phyloP scores from a whole-genome alignment of 2,888 invertebrate species.

The Plagodis dolabraria region DNA sequence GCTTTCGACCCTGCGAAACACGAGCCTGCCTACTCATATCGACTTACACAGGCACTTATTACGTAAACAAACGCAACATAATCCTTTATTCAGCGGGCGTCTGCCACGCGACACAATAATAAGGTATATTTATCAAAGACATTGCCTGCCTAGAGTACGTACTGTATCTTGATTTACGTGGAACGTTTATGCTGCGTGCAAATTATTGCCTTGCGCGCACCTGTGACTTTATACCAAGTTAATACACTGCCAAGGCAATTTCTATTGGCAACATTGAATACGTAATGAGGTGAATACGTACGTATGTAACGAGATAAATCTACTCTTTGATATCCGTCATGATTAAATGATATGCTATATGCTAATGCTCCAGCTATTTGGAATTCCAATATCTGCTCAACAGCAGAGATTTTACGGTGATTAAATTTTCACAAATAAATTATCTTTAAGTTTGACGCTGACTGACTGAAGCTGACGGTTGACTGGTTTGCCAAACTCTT shows the following conservation, averaged over 20 bases:
- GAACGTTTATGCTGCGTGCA: conserved; percentile 54
- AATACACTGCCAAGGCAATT: conserved; percentile 45
- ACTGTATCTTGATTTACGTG: conserved; percentile 68
- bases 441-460: too few species aligned
- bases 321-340: conserved; percentile 14
- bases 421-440: too few species aligned
- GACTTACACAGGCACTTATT: conserved; percentile 33
- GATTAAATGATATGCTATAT: neutral
- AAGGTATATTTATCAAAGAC: conserved; percentile 73
- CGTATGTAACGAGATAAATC: conserved; percentile 29
- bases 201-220: conserved; percentile 70
- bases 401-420: too few species aligned
- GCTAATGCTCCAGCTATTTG: too few species aligned
- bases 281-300: conserved; percentile 26
- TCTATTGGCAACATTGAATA: conserved; percentile 38
- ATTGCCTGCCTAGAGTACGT: conserved; percentile 54
- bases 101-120: conserved; percentile 60
- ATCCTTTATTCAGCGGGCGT: conserved; percentile 50
- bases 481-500: too few species aligned
- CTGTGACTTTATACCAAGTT: conserved; percentile 52
- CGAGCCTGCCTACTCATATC: conserved; percentile 19
- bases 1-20: conserved; percentile 18
- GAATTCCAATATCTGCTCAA: too few species aligned
- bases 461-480: too few species aligned
- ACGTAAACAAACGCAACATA: conserved; percentile 43